Conservation (phyloP, 92 coral and sea anemone species). For the Umimayanthus kanabou region DNA sequence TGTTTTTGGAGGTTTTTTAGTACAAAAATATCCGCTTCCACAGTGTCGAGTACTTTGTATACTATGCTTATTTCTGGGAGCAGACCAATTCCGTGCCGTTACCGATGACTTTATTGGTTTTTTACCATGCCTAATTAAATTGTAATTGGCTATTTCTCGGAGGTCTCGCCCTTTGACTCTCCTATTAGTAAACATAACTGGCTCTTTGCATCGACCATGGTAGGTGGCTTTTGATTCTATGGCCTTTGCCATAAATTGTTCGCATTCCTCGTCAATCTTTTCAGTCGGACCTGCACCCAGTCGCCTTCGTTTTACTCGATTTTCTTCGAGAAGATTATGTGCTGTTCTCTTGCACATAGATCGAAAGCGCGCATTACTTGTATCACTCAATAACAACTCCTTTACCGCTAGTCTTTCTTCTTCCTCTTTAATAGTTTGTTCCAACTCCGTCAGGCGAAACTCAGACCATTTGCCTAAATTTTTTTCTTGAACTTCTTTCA, state of each 20-base stretch:
- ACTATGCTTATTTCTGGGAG: conserved; percentile 17
- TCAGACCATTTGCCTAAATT: conserved; percentile 19
- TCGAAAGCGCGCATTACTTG: not conserved
- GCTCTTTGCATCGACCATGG: conserved; percentile 11
- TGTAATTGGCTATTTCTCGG: conserved; percentile 6
- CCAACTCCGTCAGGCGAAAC: conserved; percentile 4
- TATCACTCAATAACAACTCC: not conserved
- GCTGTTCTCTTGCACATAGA: conserved; percentile 5
- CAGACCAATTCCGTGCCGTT: conserved; percentile 42
- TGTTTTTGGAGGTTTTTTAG: conserved; percentile 43
- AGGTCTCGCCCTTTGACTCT: conserved; percentile 10
- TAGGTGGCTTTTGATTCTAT: conserved; percentile 8
- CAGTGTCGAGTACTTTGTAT: conserved; percentile 28
- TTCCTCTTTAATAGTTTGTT: conserved; percentile 15
- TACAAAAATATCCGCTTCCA: conserved; percentile 45
- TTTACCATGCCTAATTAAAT: conserved; percentile 13
- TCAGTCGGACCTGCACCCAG: conserved; percentile 12
- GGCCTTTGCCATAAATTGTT: conserved; percentile 1
- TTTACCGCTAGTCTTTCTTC: not conserved
- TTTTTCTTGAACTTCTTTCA: conserved; percentile 24
- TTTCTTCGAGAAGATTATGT: not conserved
- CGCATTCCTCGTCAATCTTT: conserved; percentile 9
- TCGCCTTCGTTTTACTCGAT: not conserved
- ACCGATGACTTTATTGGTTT: conserved; percentile 25
- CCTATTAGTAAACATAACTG: conserved; percentile 2